Evolutionary conservation across 2,888 invertebrate species (phyloP).

Genomic region (Tetrapedia diversipes): DNA sequence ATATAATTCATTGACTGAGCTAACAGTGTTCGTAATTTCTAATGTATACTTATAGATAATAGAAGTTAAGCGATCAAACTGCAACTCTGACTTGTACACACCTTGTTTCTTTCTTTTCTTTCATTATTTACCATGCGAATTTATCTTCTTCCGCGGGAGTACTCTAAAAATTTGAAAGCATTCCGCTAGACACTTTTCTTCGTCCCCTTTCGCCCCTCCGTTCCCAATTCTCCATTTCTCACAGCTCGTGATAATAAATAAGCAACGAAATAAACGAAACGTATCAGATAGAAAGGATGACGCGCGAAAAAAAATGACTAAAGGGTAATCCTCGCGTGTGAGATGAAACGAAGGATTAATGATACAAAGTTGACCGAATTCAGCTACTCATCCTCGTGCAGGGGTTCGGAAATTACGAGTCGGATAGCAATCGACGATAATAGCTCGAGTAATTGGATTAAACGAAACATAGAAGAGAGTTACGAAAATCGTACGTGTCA

Average conservation of each 20-base stretch:
- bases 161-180: neutral
- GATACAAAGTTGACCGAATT: neutral
- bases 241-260: neutral
- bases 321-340: neutral
- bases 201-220: neutral
- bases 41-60: no score
- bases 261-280: conserved; percentile 11
- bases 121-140: neutral
- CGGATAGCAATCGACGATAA: conserved; percentile 11
- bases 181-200: neutral
- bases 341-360: conserved; percentile 5
- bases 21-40: no score
- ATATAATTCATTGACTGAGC: no score
- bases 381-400: neutral
- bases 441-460: conserved; percentile 5
- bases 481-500: no score
- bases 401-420: conserved; percentile 6
- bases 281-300: conserved; percentile 14
- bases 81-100: no score
- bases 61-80: no score
- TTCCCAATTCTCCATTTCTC: neutral
- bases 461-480: conserved; percentile 14
- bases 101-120: no score
- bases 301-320: conserved; percentile 9
- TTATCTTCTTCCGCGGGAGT: neutral